Evolutionary conservation across 2,888 invertebrate species (phyloP).

Genomic region (Meteorus cinctellus): DNA sequence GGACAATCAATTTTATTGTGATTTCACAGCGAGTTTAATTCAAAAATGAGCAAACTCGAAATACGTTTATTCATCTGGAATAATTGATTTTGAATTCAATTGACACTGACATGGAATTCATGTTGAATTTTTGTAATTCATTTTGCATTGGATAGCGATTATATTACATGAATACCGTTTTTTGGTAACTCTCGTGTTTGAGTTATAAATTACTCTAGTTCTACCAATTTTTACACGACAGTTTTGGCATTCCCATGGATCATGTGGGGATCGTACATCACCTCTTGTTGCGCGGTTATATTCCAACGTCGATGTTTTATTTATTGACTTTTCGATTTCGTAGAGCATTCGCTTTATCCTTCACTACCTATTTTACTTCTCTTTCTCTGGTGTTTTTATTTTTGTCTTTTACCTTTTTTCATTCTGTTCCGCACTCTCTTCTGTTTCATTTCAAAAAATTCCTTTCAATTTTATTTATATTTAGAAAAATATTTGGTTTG

Average conservation of each 20-base stretch:
- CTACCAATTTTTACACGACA: conserved; percentile 35
- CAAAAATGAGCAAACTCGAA: background rate
- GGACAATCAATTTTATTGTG: too few species aligned
- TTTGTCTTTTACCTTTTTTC: background rate
- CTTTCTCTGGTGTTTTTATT: background rate
- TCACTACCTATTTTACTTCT: background rate
- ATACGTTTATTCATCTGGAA: background rate
- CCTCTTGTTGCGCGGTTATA: conserved; percentile 32
- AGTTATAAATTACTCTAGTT: conserved; percentile 13
- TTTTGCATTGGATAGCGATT: conserved; percentile 16
- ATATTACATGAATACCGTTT: conserved; percentile 21
- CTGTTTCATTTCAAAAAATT: conserved; percentile 50
- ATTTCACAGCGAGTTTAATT: too few species aligned
- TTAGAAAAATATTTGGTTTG: conserved; percentile 53
- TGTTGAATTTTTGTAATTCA: conserved; percentile 15
- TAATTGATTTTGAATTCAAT: background rate
- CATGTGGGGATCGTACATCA: conserved; percentile 32
- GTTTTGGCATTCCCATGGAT: conserved; percentile 34
- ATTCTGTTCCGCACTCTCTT: background rate
- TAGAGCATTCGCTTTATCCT: conserved; percentile 10
- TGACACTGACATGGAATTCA: conserved; percentile 11
- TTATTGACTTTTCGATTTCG: conserved; percentile 31
- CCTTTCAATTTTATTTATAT: conserved; percentile 54
- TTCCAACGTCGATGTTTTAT: conserved; percentile 34
- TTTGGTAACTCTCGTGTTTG: conserved; percentile 2